Evolutionary conservation across 2,113 vertebrate genomes (phyloP).

Genomic region (Varanus salvator): DNA sequence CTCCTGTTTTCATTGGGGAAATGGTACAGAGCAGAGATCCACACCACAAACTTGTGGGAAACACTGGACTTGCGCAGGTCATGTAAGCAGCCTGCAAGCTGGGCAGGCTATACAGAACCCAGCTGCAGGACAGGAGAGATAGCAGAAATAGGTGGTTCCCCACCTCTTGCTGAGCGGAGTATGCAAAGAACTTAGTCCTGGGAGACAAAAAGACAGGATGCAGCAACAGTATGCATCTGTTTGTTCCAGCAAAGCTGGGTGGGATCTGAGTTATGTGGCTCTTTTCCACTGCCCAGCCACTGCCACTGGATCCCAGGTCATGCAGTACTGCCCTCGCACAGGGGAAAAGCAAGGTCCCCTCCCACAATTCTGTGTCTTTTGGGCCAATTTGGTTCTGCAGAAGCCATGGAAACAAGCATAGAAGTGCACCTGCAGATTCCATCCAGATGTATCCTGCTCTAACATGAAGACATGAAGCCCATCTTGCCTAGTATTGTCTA

Average conservation of each 20-base stretch:
- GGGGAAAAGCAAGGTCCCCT: background rate
- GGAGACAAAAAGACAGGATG: background rate
- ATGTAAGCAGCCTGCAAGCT: background rate
- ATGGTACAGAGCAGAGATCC: background rate
- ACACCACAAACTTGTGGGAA: background rate
- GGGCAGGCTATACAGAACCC: background rate
- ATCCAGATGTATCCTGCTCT: background rate
- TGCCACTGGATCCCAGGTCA: too few species aligned
- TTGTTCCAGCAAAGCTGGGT: fast-evolving
- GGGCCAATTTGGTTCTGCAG: background rate
- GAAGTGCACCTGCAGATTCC: background rate
- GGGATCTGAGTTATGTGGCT: background rate
- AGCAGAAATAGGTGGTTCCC: background rate
- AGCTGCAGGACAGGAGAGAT: background rate
- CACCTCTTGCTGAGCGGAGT: background rate
- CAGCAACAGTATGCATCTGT: background rate
- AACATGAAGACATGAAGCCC: background rate
- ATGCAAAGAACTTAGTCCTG: background rate
- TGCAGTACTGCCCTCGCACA: background rate
- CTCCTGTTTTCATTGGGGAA: background rate
- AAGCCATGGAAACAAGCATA: background rate
- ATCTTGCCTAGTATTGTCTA: background rate
- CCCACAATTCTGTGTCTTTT: background rate
- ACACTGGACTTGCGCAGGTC: background rate
- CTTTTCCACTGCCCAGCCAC: background rate